phyloP scores from a whole-genome alignment of 2,113 vertebrate species.

The Mungos mungo region DNA sequence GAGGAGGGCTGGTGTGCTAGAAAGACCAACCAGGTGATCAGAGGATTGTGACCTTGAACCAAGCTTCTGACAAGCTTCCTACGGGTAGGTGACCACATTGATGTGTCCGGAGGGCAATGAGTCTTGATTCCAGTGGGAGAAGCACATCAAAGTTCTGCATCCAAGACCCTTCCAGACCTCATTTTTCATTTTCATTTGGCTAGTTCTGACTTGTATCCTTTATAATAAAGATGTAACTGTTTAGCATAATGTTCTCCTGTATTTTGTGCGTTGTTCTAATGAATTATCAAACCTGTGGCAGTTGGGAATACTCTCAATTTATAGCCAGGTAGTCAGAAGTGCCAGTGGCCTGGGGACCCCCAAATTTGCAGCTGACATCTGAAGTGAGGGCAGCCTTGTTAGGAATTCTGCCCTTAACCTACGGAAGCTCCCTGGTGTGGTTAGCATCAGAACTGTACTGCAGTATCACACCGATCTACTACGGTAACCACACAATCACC shows the following conservation, averaged over 20 bases:
- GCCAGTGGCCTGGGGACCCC: not conserved
- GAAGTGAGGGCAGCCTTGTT: not conserved
- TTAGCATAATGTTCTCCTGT: not conserved
- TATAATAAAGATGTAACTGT: not conserved
- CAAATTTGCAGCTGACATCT: not conserved
- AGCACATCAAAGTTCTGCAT: not conserved
- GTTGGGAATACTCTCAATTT: not conserved
- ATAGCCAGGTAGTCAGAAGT: not conserved
- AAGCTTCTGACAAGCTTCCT: not conserved
- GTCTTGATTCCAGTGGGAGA: not conserved
- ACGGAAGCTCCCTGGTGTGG: not conserved
- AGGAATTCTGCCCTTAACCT: not conserved
- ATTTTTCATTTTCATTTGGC: not conserved
- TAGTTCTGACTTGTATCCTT: not conserved
- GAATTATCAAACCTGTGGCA: not conserved
- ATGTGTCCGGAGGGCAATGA: not conserved
- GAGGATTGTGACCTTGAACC: not conserved
- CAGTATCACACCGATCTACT: not conserved
- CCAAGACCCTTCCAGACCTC: not conserved
- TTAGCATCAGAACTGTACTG: not conserved
- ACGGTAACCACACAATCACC: not conserved
- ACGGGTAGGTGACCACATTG: not conserved
- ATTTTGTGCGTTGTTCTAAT: not conserved
- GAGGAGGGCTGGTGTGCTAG: not conserved
- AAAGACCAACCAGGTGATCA: not conserved